These are phyloP conservation scores for Lagopus leucura DNA, from an alignment of 2,113 vertebrate species.

Conservation along the genomic window DNA sequence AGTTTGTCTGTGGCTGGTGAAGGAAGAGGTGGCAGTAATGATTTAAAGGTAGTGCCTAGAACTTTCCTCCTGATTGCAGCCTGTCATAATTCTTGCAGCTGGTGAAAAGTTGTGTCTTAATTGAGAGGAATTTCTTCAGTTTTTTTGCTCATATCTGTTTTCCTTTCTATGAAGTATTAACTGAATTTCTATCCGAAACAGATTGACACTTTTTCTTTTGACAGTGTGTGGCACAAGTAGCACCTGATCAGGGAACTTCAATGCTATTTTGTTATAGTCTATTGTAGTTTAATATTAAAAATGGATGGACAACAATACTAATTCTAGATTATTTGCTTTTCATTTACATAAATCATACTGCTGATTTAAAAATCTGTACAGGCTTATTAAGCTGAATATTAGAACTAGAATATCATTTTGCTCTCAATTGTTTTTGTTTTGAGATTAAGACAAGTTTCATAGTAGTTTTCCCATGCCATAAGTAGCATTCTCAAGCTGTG, in stretches of 20 bases:
- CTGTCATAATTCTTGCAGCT: neutral
- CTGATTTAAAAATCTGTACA: conserved; percentile 19
- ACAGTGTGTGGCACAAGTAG: neutral
- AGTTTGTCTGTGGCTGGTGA: neutral
- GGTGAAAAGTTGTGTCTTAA: neutral
- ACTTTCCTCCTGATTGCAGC: neutral
- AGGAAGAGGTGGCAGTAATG: neutral
- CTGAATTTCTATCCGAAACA: neutral
- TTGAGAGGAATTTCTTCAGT: neutral
- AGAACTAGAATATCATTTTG: neutral
- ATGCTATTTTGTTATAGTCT: neutral
- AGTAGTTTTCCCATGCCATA: neutral
- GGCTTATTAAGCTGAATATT: neutral
- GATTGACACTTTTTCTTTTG: neutral
- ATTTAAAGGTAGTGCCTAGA: neutral
- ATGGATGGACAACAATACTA: neutral
- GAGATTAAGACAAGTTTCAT: neutral
- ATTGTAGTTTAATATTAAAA: neutral
- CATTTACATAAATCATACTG: neutral
- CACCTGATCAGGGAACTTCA: neutral
- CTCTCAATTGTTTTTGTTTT: neutral
- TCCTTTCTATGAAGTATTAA: neutral
- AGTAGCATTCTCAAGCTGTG: neutral
- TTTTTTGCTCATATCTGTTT: neutral
- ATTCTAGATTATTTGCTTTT: neutral